Percentiles rank a stretch among this genome's conserved stretches.
Evolutionary conservation across 2,888 invertebrate genomes (phyloP).

Genomic region (Leptothorax acervorum): DNA sequence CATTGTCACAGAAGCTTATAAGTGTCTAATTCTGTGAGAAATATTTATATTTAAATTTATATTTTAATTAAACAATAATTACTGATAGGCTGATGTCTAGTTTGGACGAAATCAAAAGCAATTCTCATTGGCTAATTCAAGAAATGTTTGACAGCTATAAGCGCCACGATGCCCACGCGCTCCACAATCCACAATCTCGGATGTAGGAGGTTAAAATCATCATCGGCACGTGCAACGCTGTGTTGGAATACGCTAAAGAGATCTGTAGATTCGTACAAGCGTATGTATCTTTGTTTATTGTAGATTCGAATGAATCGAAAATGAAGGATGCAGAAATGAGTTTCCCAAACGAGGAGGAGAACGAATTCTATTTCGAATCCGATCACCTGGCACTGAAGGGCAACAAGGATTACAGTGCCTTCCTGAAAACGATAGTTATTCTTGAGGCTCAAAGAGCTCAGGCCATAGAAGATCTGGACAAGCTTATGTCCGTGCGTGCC

Average conservation of each 20-base stretch:
- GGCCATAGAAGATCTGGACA: constrained; percentile 91
- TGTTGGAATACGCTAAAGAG: background rate
- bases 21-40: background rate
- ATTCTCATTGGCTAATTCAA: background rate
- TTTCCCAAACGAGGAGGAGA: constrained; percentile 84
- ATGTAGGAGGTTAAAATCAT: background rate
- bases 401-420: constrained; percentile 92
- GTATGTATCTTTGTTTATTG: background rate
- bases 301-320: background rate
- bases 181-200: background rate
- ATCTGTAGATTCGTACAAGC: background rate
- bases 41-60: background rate
- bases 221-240: background rate
- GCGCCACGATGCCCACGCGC: background rate
- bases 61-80: background rate
- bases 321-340: constrained; percentile 65
- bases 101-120: background rate
- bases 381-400: constrained; percentile 95
- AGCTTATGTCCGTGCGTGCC: constrained; percentile 88
- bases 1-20: background rate
- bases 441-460: constrained; percentile 92
- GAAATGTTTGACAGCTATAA: background rate
- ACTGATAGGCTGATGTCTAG: background rate
- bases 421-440: constrained; percentile 92
- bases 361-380: constrained; percentile 93